These are phyloP conservation scores for Drosophila azteca DNA, from an alignment of 1,140 invertebrate species.

Conservation along the genomic window DNA sequence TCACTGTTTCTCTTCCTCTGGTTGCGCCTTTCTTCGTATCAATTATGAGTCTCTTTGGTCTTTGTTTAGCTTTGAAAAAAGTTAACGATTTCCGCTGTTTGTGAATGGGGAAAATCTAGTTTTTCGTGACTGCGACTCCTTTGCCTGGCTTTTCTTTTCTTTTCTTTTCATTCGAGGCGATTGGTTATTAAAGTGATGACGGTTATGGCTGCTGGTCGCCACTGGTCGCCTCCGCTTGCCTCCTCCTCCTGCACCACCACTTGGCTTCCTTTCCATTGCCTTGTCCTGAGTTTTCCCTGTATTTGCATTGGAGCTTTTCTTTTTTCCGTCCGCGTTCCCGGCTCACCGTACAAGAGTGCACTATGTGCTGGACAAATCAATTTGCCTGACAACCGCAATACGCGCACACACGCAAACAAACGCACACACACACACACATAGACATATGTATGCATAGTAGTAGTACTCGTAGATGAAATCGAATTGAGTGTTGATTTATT, in stretches of 20 bases:
- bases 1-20: conserved; percentile 16
- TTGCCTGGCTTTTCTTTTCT: conserved; percentile 21
- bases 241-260: too few relatives aligned
- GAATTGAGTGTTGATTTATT: conserved; percentile 79
- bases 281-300: background rate
- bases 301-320: conserved; percentile 11
- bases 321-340: conserved; percentile 11
- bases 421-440: background rate
- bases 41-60: conserved; percentile 49
- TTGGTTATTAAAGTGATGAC: conserved; percentile 32
- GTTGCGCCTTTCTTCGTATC: conserved; percentile 35
- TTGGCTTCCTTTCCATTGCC: too few relatives aligned
- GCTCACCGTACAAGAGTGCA: too few relatives aligned
- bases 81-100: conserved; percentile 41
- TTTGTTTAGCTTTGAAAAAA: conserved; percentile 9
- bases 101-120: conserved; percentile 20
- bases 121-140: conserved; percentile 36
- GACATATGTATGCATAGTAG: conserved; percentile 1
- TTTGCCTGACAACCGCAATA: conserved; percentile 33
- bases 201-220: background rate
- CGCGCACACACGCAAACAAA: background rate
- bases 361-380: conserved; percentile 45
- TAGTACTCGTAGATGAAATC: conserved; percentile 40
- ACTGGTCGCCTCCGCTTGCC: too few relatives aligned
- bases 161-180: conserved; percentile 14